Evolutionary conservation across 2,888 invertebrate genomes (phyloP).

Genomic region (Noctuana brunneofusca): DNA sequence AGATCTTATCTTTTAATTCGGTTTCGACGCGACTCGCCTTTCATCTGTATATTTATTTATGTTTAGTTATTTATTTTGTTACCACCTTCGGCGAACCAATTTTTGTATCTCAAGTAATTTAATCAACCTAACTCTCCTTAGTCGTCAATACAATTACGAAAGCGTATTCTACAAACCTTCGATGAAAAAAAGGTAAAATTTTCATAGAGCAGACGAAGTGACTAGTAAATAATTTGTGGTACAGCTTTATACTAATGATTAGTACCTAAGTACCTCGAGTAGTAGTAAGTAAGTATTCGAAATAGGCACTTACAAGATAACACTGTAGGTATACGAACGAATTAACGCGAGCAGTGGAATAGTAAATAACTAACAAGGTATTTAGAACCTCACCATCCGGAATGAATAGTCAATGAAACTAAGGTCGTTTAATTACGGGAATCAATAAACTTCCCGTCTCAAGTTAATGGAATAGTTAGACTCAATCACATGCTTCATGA

Average conservation of each 20-base stretch:
- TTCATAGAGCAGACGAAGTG: no score
- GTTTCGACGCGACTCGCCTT: slow-evolving; percentile 43
- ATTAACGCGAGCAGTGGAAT: background rate
- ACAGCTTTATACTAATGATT: no score
- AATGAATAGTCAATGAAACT: slow-evolving; percentile 37
- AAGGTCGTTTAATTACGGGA: slow-evolving; percentile 45
- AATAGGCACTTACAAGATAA: background rate
- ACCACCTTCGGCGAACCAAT: no score
- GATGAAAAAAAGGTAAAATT: no score
- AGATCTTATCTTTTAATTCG: slow-evolving; percentile 72
- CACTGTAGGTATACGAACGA: background rate
- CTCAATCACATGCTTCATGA: slow-evolving; percentile 63
- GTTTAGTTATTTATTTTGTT: no score
- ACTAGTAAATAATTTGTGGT: no score
- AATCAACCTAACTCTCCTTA: no score
- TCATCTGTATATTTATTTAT: slow-evolving; percentile 16
- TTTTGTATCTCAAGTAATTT: no score
- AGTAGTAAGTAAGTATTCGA: no score
- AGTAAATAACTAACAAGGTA: slow-evolving; percentile 13
- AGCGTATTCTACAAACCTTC: no score
- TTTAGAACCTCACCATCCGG: slow-evolving; percentile 15
- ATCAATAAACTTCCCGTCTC: slow-evolving; percentile 45
- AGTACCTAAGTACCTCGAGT: no score
- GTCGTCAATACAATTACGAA: no score
- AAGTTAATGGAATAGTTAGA: slow-evolving; percentile 46